These are phyloP conservation scores for Aphrocallistes beatrix DNA, from an alignment of 37 sponge, comb jelly and placozoan genomes.

Conservation along the genomic window DNA sequence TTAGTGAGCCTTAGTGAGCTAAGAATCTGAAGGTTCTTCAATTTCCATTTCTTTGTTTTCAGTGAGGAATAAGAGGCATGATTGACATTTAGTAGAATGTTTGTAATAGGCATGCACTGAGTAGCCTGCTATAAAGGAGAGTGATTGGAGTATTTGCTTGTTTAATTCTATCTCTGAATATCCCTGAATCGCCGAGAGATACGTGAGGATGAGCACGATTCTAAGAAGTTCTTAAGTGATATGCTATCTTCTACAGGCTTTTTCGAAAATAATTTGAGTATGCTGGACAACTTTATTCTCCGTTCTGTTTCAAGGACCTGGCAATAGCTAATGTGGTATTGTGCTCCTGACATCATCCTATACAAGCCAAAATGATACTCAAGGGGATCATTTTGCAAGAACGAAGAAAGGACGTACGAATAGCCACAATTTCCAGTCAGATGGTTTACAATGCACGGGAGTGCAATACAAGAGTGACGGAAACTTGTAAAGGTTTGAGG, in stretches of 20 bases:
- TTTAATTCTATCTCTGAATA: not conserved
- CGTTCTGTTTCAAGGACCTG: not conserved
- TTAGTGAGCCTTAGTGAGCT: too few relatives aligned
- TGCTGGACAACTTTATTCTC: not conserved
- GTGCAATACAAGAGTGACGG: not conserved
- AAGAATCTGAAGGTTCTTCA: too few relatives aligned
- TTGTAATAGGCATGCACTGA: not conserved
- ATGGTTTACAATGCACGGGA: not conserved
- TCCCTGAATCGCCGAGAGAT: not conserved
- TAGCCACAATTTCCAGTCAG: not conserved
- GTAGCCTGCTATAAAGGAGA: not conserved
- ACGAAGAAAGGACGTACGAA: not conserved
- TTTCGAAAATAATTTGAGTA: not conserved
- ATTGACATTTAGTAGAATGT: not conserved
- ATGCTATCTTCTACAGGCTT: not conserved
- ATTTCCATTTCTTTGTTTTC: constrained; percentile 1
- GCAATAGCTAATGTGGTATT: constrained; percentile 5
- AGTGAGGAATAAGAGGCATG: not conserved
- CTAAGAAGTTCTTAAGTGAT: not conserved
- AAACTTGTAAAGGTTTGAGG: too few relatives aligned
- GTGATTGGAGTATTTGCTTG: constrained; percentile 1
- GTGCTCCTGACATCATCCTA: not conserved
- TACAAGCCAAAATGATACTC: not conserved
- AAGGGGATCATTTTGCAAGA: constrained; percentile 5
- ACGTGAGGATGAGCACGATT: not conserved